Base-by-base conservation (phyloP, 2,113 vertebrate species). In the Cheilinus undulatus region DNA sequence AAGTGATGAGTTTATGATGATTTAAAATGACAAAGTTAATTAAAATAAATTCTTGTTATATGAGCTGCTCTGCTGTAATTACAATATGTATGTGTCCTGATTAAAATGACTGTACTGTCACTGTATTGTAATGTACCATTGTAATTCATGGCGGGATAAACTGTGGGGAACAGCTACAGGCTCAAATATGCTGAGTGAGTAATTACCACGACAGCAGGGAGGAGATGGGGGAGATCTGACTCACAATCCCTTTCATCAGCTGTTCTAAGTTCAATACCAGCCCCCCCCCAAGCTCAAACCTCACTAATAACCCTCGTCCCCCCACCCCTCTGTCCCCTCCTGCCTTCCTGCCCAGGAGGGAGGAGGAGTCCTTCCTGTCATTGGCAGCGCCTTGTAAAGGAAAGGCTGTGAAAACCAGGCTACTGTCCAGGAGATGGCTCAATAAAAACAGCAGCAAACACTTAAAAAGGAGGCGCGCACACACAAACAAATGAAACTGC, bases 291-390 rank as follows among this genome's bases (percentile, higher is more conserved):
- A 42, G 34, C 48, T 51, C 48, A 36, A 38, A 72, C 83, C 82
- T 58, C 71, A 52, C 45, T 86, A 91, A 86, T 88, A 87, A 78
- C 88, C 71, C 70, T 68, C 62, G 68, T 63, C 79, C 73, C 83
- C 74, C 11, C 73, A 81, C 74, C 11, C 76, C 85, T 68, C 69
- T 77, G 82, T 86, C 59, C 72, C 84, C 70, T 83, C 72, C 84
- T 86, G 82, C 86, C 87, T 90, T 93, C 88, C 92, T 91, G 89
- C 80, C 85, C 82, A 68, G 80, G 76, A 27, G 74, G 69, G 82
- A 89, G 90, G 89, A 92, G 89, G 90, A 89, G 87, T 28, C 73
- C 91, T 92, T 94, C 91, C 93, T 93, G 91, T 91, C 88, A 76
- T 77, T 87, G 80, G 80, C 78, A 80, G 79, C 56, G 70, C 73